These are phyloP conservation scores for Danio jaintianensis DNA, from an alignment of 2,797 vertebrate genomes.

Conservation along the genomic window DNA sequence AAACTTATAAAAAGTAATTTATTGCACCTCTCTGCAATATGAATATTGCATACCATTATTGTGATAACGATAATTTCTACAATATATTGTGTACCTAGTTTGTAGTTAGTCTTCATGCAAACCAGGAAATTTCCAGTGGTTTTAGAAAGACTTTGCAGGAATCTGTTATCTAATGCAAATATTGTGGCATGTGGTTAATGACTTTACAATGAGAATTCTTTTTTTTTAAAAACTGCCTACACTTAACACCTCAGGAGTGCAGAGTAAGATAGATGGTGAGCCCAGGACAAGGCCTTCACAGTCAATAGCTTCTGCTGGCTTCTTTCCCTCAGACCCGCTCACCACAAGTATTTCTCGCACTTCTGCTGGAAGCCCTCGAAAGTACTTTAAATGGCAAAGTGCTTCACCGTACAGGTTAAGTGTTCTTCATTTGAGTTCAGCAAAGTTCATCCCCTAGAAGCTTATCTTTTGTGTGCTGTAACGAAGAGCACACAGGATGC, in stretches of 20 bases:
- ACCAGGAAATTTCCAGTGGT: conserved; percentile 12
- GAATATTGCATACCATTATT: no score
- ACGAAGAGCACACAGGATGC: neutral
- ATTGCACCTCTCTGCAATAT: no score
- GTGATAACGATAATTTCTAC: no score
- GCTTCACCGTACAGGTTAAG: conserved; percentile 19
- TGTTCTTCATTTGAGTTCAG: conserved; percentile 2
- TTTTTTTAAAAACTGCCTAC: conserved; percentile 6
- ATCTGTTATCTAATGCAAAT: neutral
- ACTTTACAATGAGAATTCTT: neutral
- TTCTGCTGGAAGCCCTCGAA: conserved; percentile 19
- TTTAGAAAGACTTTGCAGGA: neutral
- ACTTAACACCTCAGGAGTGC: neutral
- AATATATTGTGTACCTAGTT: no score
- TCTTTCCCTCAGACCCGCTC: conserved; percentile 5
- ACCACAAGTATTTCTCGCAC: conserved; percentile 10
- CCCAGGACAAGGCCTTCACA: neutral
- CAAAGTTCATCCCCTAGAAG: neutral
- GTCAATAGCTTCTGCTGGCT: conserved; percentile 14
- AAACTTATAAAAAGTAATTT: no score
- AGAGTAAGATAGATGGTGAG: conserved; percentile 14
- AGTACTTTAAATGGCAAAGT: conserved; percentile 13
- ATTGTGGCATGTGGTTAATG: neutral
- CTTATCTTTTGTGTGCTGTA: neutral
- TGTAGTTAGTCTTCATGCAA: neutral